Conservation (phyloP, 2,113 vertebrate species). For the Aegotheles bennettii region DNA sequence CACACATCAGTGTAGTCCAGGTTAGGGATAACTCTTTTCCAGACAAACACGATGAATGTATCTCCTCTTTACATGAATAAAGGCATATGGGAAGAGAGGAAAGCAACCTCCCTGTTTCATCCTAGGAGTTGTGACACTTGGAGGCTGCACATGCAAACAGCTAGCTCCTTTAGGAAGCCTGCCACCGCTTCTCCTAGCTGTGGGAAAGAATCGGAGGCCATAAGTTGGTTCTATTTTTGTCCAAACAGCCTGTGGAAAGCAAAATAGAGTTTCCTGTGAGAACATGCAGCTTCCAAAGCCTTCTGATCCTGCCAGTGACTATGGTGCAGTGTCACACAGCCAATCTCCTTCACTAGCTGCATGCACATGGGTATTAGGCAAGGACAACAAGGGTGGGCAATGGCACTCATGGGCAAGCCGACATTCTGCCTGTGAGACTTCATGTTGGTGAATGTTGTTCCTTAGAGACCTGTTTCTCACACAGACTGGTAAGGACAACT, state of each 20-base stretch:
- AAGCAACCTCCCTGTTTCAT: background rate
- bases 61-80: background rate
- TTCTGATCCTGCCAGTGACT: background rate
- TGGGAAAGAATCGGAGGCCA: background rate
- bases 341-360: background rate
- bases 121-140: background rate
- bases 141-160: background rate
- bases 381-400: background rate
- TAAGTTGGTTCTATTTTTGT: conserved; percentile 24
- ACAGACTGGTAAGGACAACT: background rate
- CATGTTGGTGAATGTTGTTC: background rate
- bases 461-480: background rate
- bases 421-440: background rate
- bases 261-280: conserved; percentile 9
- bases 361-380: accelerated
- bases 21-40: background rate
- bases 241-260: background rate
- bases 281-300: background rate
- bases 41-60: background rate
- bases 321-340: background rate
- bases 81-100: background rate
- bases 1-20: background rate
- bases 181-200: background rate
- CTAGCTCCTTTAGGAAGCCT: background rate
- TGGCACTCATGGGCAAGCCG: background rate